phyloP scores from a whole-genome alignment of 1,140 invertebrate genomes.

The Thrips palmi region DNA sequence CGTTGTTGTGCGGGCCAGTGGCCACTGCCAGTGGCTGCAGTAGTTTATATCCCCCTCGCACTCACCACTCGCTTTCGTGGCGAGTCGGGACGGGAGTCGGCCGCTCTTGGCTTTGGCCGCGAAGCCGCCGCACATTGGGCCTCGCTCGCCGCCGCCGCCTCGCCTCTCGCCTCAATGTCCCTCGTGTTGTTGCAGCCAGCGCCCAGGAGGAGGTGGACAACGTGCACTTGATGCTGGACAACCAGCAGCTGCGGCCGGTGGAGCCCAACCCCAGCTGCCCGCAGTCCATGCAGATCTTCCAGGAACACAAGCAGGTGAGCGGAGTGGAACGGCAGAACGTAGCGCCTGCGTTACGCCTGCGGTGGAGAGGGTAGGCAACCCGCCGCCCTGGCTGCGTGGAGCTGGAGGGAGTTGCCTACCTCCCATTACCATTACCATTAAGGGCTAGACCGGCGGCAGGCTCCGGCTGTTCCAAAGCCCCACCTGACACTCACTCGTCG shows the following conservation, averaged over 20 bases:
- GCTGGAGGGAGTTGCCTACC: conserved; percentile 8
- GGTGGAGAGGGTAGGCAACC: conserved; percentile 10
- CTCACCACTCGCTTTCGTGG: no score
- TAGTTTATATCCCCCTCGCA: no score
- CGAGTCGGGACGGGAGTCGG: no score
- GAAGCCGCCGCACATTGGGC: no score
- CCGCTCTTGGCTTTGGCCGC: no score
- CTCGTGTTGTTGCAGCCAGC: no score
- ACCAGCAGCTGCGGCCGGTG: conserved; percentile 56
- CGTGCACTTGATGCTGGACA: conserved; percentile 31
- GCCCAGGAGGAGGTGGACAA: conserved; percentile 9
- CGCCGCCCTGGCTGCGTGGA: conserved; percentile 11
- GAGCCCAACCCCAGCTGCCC: conserved; percentile 56
- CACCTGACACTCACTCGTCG: no score
- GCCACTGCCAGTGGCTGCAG: no score
- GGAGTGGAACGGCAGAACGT: background rate
- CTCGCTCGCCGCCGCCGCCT: no score
- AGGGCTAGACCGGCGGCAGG: conserved; percentile 6
- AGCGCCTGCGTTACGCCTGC: conserved; percentile 8
- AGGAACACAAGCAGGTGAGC: conserved; percentile 59
- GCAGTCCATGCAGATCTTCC: conserved; percentile 62
- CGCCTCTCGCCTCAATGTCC: no score
- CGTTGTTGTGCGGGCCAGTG: no score
- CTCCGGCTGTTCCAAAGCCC: conserved; percentile 4
- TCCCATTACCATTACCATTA: conserved; percentile 10